phyloP scores from a whole-genome alignment of 2,797 vertebrate species.

The Lates japonicus region DNA sequence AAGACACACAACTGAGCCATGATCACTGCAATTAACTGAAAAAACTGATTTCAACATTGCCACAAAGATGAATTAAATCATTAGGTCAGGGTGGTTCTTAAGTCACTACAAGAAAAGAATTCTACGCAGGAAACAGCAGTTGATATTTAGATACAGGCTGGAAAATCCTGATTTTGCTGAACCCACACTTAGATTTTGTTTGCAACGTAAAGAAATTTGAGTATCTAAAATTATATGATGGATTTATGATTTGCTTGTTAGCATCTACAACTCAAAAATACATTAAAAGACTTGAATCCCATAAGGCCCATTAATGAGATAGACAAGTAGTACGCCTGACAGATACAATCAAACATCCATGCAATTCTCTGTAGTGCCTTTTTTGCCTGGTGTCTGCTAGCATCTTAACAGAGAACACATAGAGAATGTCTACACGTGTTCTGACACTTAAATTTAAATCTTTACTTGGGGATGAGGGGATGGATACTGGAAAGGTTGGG shows the following conservation, averaged over 20 bases:
- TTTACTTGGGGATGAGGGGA: too few species aligned
- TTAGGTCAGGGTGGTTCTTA: not conserved
- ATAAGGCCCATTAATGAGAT: not conserved
- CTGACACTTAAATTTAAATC: too few species aligned
- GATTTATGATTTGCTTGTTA: not conserved
- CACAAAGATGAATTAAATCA: not conserved
- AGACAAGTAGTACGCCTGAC: too few species aligned
- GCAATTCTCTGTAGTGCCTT: not conserved
- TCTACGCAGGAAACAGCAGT: not conserved
- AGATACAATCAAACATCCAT: not conserved
- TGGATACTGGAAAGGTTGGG: too few species aligned
- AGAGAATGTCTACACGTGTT: too few species aligned
- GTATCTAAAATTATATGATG: not conserved
- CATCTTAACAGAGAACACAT: not conserved
- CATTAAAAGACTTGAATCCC: not conserved
- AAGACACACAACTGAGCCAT: conserved; percentile 1
- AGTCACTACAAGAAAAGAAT: not conserved
- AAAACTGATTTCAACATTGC: not conserved
- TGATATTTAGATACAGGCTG: not conserved
- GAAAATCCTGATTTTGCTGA: not conserved
- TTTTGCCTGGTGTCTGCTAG: not conserved
- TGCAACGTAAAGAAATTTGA: not conserved
- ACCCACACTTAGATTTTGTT: not conserved
- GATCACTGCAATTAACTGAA: conserved; percentile 35
- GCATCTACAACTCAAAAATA: not conserved